A percentile compares a stretch with the other conserved stretches of the same genome.
Evolutionary conservation across 1,140 invertebrate genomes (phyloP).

Genomic region (Bombus vancouverensis): DNA sequence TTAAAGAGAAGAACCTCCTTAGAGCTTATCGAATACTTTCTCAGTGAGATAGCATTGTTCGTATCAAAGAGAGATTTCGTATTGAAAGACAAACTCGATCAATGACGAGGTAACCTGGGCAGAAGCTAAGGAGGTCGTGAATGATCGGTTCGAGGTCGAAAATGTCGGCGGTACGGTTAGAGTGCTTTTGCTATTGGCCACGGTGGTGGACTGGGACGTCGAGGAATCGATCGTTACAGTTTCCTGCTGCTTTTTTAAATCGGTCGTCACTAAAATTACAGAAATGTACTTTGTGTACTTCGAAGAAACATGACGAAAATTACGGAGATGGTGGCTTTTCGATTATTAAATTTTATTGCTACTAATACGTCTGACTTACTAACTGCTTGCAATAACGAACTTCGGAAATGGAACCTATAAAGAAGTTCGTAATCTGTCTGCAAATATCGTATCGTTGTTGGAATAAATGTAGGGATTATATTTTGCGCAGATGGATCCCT

Average conservation of each 20-base stretch:
- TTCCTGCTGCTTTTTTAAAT: slow-evolving; percentile 7
- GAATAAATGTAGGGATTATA: background rate
- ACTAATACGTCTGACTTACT: slow-evolving; percentile 35
- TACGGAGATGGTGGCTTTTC: background rate
- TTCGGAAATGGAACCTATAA: slow-evolving; percentile 2
- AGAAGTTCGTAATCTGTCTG: background rate
- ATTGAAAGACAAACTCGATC: slow-evolving; percentile 20
- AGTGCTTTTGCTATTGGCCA: slow-evolving; percentile 55
- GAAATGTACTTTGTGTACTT: slow-evolving; percentile 7
- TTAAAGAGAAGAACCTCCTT: background rate
- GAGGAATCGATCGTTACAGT: slow-evolving; percentile 54
- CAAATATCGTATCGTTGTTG: background rate
- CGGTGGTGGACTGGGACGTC: slow-evolving; percentile 45
- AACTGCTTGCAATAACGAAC: slow-evolving; percentile 17
- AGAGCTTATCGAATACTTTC: background rate
- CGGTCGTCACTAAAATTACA: background rate
- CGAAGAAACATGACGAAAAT: background rate
- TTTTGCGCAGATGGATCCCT: background rate
- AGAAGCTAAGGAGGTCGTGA: slow-evolving; percentile 56
- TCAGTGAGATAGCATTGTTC: background rate
- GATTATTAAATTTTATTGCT: background rate
- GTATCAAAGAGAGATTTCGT: background rate
- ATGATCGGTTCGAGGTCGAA: slow-evolving; percentile 64
- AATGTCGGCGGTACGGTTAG: slow-evolving; percentile 52
- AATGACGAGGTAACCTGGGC: slow-evolving; percentile 8